Conservation (phyloP, 2,797 vertebrate genomes). For the Poecile montanus region DNA sequence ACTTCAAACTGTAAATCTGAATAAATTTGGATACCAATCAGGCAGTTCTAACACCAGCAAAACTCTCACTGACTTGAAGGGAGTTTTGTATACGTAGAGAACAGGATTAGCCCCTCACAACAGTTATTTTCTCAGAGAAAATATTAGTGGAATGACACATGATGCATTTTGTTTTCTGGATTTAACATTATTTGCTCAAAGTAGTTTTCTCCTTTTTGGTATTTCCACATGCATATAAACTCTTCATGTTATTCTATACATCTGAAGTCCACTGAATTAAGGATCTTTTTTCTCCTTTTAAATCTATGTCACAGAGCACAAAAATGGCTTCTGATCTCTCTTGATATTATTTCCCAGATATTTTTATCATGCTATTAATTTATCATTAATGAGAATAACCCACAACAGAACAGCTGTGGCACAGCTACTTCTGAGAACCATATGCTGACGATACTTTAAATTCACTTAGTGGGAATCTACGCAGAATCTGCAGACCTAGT, state of each 20-base stretch:
- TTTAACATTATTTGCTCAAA: constrained; percentile 25
- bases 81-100: neutral
- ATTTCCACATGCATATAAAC: neutral
- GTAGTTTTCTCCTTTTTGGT: neutral
- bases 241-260: neutral
- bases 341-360: neutral
- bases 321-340: neutral
- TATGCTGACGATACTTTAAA: neutral
- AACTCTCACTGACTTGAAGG: neutral
- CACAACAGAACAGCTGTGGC: neutral
- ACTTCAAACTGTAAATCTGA: constrained; percentile 36
- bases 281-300: neutral
- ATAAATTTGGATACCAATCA: constrained; percentile 32
- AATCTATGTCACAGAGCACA: neutral
- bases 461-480: neutral
- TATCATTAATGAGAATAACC: neutral
- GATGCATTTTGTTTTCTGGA: neutral
- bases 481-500: neutral
- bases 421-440: neutral
- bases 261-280: neutral
- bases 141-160: neutral
- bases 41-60: neutral
- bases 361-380: neutral
- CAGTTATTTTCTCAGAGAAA: constrained; percentile 14
- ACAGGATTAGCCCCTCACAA: neutral